A percentile compares a stretch with the other conserved stretches of the same genome.
Evolutionary conservation across 2,888 invertebrate species (phyloP).

Genomic region (Herminia tarsipennalis): DNA sequence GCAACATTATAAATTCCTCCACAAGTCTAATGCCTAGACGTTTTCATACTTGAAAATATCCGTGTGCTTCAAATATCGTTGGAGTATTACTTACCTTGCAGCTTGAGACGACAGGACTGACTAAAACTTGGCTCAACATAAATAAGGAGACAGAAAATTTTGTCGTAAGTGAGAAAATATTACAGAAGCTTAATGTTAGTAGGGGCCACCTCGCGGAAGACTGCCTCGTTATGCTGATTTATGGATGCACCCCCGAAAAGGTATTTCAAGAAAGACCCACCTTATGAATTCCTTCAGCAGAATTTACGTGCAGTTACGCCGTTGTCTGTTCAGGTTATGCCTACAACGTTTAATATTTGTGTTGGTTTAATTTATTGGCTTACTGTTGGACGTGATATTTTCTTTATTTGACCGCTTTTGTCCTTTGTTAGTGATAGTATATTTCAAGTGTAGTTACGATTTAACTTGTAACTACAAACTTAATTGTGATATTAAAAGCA

Average conservation of each 20-base stretch:
- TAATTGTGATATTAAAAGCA: too few species aligned
- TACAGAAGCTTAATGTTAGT: conserved; percentile 80
- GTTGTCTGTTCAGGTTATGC: conserved; percentile 51
- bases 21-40: conserved; percentile 24
- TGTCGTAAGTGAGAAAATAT: conserved; percentile 84
- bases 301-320: conserved; percentile 60
- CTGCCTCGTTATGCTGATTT: conserved; percentile 82
- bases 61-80: conserved; percentile 43
- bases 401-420: conserved; percentile 7
- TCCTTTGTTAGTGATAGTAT: too few species aligned
- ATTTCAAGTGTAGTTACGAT: too few species aligned
- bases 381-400: conserved; percentile 27
- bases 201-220: conserved; percentile 77
- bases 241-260: conserved; percentile 73
- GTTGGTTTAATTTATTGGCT: conserved; percentile 40
- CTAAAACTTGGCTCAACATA: conserved; percentile 67
- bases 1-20: conserved; percentile 28
- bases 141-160: conserved; percentile 82
- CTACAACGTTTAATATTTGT: conserved; percentile 40
- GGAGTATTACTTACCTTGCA: conserved; percentile 54
- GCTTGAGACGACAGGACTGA: conserved; percentile 68
- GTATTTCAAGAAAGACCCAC: conserved; percentile 64
- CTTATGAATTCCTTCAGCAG: conserved; percentile 67
- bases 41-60: conserved; percentile 36
- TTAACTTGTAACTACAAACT: too few species aligned